Evolutionary conservation across 2,888 invertebrate genomes (phyloP), one percentile per base, ranked within the genome.

Genomic region (Notodonta dromedarius): DNA sequence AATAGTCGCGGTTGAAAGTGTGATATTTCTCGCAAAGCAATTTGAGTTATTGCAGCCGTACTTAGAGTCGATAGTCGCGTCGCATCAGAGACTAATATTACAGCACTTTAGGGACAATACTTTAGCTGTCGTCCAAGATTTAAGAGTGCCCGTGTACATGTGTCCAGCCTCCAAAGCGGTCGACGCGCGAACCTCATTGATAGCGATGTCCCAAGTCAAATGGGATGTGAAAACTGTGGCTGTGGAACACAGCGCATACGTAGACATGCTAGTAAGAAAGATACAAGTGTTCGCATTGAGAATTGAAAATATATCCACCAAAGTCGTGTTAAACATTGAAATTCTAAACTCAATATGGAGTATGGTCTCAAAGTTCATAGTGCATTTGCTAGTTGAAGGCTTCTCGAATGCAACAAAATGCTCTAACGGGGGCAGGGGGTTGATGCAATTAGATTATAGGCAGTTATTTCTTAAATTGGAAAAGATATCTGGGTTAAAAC

Each of bases 371-470:
- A 96, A 97, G 82, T 96, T 98, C 62, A 95, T 98, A 8, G 97
- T 98, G 6, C 97, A 97, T 82, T 95, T 98, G 42, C 93, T 99
- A 67, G 98, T 99, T 0, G 99, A 99, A 93, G 99, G 98, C 42
- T 98, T 97, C 90, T 96, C 98, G 0, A 96, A 96, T 78, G 97
- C 98, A 0, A 98, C 97, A 67, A 98, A 98, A 85, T 99, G 99
- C 88, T 97, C 98, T 0, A 98, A 98, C 74, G 99, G 98, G 35
- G 99, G 99, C 0, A 94, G 99, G 50, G 99, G 98, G 0, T 89
- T 99, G 11, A 99, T 99, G 99, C 99, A 99, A 83, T 93, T 99
- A 32, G 99, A 99, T 93, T 99, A 98, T 81, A 97, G 98, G 8
- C 99, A 99, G 85, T 96, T 99, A 67, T 95, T 98, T 71, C 96